Evolutionary conservation across 2,888 invertebrate genomes (phyloP).

Genomic region (Synergus laeviventris): DNA sequence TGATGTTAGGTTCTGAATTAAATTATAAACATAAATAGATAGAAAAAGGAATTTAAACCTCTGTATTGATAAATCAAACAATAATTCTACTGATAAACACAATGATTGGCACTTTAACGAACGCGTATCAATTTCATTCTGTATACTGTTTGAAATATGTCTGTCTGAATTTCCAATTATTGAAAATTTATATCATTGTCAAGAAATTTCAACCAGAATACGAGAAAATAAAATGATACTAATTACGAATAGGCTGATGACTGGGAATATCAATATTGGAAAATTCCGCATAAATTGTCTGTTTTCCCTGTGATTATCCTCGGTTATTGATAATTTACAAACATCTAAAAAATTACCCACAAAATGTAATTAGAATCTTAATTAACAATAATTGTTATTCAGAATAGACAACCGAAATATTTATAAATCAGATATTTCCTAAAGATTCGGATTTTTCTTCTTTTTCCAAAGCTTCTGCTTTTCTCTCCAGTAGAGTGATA

Average conservation of each 20-base stretch:
- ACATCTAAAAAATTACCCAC: too few relatives aligned
- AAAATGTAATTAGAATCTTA: too few relatives aligned
- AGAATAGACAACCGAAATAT: neutral
- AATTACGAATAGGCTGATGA: neutral
- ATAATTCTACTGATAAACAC: slow-evolving; percentile 1
- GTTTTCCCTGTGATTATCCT: too few relatives aligned
- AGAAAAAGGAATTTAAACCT: too few relatives aligned
- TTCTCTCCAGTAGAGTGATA: neutral
- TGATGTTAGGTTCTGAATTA: too few relatives aligned
- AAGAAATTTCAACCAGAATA: too few relatives aligned
- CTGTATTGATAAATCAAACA: slow-evolving; percentile 11
- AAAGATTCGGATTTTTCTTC: neutral
- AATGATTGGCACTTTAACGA: slow-evolving; percentile 5
- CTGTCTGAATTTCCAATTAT: neutral
- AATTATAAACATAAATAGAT: too few relatives aligned
- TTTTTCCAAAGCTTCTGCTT: neutral
- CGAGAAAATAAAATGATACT: neutral
- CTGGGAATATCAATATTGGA: too few relatives aligned
- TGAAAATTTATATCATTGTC: too few relatives aligned
- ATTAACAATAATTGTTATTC: too few relatives aligned
- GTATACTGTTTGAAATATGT: neutral
- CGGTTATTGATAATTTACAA: too few relatives aligned
- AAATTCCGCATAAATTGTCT: too few relatives aligned
- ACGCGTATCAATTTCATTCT: neutral
- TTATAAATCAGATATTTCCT: neutral